Base-by-base conservation (phyloP, 1,140 invertebrate genomes). In the Drosophila sp. region DNA sequence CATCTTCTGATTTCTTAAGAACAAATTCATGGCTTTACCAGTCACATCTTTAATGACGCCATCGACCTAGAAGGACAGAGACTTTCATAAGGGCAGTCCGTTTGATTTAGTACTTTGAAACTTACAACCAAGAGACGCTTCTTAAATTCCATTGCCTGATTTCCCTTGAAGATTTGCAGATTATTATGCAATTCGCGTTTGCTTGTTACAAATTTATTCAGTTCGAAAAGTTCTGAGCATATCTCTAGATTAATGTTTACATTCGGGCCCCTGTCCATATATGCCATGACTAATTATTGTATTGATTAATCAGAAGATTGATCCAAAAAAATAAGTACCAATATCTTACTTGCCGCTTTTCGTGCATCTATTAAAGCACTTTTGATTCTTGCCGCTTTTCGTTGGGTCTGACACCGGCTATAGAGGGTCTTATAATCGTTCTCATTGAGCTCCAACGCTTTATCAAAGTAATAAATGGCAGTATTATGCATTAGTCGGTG, bases 141-240 rank as follows among this genome's bases (percentile, higher is more conserved):
- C 0, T 63, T 6, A 57, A 91, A 91, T n/a, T 36, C 48, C 0
- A 59, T 72, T 0, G 63, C 58, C 13, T 79, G 89, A 0, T 66
- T 69, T 6, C 90, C 90, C 0, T 38, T 32, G 11, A 87, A 91
- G n/a, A 50, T 61, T 0, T 69, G 61, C 21, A 78, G 45, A 54
- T 90, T 90, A 21, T 89, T 65, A 6, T 80, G 72, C 29, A 89
- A 13, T 11, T 90, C 72, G 1, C 61, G 41, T 14, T 79, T 67
- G 14, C 70, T 72, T 43, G 70, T 54, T 36, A 91, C 90, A 43
- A 91, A 91, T 41, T 63, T 72, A 27, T 91, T 91, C 2, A 91
- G 14, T 13, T 91, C 87, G 6, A 89, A 91, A 0, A 91, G 62
- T 0, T 74, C 81, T 54, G 82, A 77, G 32, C 90, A 91, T 14